Evolutionary conservation across 2,888 invertebrate genomes (phyloP), one percentile per base, ranked within the genome.

Genomic region (Spicauda simplicius): DNA sequence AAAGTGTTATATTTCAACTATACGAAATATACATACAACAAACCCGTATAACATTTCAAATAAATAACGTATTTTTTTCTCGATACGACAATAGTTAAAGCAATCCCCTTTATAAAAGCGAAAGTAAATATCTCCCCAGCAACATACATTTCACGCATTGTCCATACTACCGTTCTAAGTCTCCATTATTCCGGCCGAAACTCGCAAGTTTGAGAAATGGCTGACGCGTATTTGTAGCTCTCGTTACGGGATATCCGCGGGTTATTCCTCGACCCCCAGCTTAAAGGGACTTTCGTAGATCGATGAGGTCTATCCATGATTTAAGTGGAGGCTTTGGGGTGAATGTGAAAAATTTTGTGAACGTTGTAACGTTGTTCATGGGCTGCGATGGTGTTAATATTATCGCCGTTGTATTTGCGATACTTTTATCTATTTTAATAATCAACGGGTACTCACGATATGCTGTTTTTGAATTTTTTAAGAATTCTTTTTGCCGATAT

Each of bases 211-310:
- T 81, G 80, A 80, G 80, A 80, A 83, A 83, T 78, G 76, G 73
- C 70, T 70, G 74, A 68, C 75, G 73, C 74, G 78, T 81, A 83
- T 84, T 84, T 81, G 81, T 82, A 79, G 78, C 77, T 77, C 78
- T 83, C 78, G 79, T 82, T 82, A 80, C 80, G 80, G 80, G 84
- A 81, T 82, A 83, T 82, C 82, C 75, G 80, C 78, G 82, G 82
- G 84, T 81, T 80, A 76, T 80, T 80, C 75, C 79, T 14, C 80
- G 82, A 85, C 85, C 87, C 87, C 80, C 80, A 80, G 76, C 85
- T 88, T 87, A 86, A 76, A 74, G 79, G 76, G 80, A 79, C 81
- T 80, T 78, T 70, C 60, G 70, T 74, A 82, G 88, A 87, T 85
- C 86, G 88, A 87, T 86, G 83, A 77, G 73, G 69, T 76, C 68